Percentiles rank a stretch among this genome's conserved stretches.
These are phyloP conservation scores for Marmota monax DNA, from an alignment of 2,113 vertebrate genomes.

Conservation along the genomic window DNA sequence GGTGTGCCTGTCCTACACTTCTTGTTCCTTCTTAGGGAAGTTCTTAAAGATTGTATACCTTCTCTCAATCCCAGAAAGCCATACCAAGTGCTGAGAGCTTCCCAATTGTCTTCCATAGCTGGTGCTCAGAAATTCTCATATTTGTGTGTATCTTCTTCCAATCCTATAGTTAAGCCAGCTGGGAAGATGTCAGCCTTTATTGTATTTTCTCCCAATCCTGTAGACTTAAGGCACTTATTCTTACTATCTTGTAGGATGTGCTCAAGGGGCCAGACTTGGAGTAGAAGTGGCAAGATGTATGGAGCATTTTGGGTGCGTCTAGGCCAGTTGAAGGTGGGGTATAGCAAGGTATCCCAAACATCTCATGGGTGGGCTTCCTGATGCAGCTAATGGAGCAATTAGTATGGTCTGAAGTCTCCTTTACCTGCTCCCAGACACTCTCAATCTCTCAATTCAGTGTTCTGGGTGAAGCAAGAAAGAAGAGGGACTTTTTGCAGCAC, in stretches of 20 bases:
- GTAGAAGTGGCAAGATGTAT: neutral
- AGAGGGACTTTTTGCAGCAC: neutral
- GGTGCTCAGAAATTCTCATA: neutral
- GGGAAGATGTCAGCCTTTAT: no score
- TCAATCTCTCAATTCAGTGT: neutral
- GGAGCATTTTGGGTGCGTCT: neutral
- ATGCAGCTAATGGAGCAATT: neutral
- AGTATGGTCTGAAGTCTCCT: neutral
- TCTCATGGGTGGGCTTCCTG: neutral
- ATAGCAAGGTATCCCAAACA: neutral
- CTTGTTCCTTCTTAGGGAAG: neutral
- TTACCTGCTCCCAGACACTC: neutral
- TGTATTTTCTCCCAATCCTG: neutral
- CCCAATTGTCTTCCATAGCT: neutral
- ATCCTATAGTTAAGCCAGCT: no score
- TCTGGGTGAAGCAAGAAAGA: neutral
- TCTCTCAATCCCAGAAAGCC: neutral
- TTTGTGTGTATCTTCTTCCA: neutral
- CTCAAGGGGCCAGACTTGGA: neutral
- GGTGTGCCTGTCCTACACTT: neutral
- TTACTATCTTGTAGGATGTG: neutral
- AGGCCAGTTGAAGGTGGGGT: neutral
- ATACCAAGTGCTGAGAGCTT: neutral
- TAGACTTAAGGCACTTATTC: neutral
- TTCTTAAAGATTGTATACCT: neutral